Conservation (phyloP, 2,797 vertebrate species). For the Hydrocynus forskahlii region DNA sequence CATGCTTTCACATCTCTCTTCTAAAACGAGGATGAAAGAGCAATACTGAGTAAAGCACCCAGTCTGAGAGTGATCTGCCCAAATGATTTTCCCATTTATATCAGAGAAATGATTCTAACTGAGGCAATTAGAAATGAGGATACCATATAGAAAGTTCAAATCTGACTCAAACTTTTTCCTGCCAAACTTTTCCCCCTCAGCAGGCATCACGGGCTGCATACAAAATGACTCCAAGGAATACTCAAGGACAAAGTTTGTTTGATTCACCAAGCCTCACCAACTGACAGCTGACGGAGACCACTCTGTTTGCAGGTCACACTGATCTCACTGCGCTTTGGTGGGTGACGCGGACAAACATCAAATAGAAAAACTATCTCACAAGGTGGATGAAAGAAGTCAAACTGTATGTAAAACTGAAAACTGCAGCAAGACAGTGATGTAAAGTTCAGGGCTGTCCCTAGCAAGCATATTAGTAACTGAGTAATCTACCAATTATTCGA, state of each 20-base stretch:
- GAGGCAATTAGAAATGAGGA: neutral
- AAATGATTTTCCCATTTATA: neutral
- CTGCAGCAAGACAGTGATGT: neutral
- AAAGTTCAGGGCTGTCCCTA: neutral
- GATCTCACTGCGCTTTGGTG: constrained; percentile 2
- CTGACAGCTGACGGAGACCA: constrained; percentile 19
- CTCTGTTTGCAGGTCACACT: neutral
- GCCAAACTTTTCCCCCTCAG: neutral
- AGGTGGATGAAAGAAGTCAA: neutral
- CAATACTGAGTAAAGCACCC: neutral
- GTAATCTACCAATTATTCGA: neutral
- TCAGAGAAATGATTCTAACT: constrained; percentile 4
- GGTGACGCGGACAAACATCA: constrained; percentile 14
- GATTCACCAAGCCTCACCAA: neutral
- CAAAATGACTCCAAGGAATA: neutral
- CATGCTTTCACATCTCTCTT: neutral
- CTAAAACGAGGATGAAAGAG: neutral
- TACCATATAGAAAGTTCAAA: neutral
- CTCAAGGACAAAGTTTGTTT: neutral
- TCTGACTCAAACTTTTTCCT: neutral
- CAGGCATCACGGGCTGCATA: neutral
- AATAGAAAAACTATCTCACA: constrained; percentile 14
- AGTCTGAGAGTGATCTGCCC: neutral
- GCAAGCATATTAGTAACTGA: neutral
- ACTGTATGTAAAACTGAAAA: neutral